Evolutionary conservation across 2,888 invertebrate genomes (phyloP).

Genomic region (Orchesellides sinensis): DNA sequence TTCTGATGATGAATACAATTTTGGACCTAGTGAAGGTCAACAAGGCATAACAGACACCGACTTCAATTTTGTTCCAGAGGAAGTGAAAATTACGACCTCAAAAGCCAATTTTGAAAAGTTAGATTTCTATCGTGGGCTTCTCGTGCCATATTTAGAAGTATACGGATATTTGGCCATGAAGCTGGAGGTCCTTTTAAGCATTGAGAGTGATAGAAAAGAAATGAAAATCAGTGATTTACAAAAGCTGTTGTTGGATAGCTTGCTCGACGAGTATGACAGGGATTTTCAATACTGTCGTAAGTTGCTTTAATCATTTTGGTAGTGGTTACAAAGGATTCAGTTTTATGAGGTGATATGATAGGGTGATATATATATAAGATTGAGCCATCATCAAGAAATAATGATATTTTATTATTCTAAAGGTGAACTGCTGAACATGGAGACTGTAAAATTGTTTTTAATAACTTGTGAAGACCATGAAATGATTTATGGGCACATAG

Average conservation of each 20-base stretch:
- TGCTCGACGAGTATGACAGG: background rate
- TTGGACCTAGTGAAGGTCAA: background rate
- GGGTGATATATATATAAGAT: background rate
- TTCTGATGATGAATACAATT: conserved; percentile 37
- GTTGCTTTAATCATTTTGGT: background rate
- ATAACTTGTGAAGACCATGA: conserved; percentile 44
- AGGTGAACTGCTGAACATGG: conserved; percentile 50
- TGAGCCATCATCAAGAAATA: background rate
- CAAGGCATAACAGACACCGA: background rate
- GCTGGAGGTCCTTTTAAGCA: conserved; percentile 15
- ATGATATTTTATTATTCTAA: conserved; percentile 17
- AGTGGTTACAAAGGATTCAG: too few species aligned
- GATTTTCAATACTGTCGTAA: conserved; percentile 43
- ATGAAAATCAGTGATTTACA: conserved; percentile 22
- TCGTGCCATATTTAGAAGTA: conserved; percentile 47
- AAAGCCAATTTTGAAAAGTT: background rate
- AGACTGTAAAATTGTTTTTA: conserved; percentile 37
- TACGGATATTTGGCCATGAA: conserved; percentile 28
- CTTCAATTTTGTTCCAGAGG: conserved; percentile 31
- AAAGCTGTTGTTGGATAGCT: conserved; percentile 10
- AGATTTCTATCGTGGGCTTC: conserved; percentile 27
- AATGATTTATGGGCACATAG: background rate
- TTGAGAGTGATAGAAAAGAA: background rate
- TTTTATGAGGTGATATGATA: too few species aligned
- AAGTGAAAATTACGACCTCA: conserved; percentile 15